phyloP scores from a whole-genome alignment of 1,140 invertebrate genomes.

The Penaeus vannamei region DNA sequence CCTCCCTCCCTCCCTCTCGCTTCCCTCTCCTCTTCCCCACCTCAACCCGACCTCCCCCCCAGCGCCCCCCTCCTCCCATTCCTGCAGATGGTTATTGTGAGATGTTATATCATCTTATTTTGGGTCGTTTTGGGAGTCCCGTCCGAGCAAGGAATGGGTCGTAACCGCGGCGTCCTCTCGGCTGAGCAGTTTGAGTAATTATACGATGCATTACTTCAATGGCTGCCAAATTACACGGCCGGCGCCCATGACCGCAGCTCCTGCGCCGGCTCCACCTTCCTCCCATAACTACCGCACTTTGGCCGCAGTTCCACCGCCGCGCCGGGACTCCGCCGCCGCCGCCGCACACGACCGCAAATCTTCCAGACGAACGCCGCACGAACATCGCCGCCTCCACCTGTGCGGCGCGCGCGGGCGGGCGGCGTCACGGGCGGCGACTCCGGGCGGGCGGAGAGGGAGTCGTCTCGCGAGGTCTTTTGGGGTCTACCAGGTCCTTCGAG shows the following conservation, averaged over 20 bases:
- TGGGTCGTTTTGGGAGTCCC: constrained; percentile 4
- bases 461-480: too few relatives aligned
- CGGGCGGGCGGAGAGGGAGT: too few relatives aligned
- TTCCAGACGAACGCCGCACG: too few relatives aligned
- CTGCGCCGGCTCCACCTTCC: constrained; percentile 12
- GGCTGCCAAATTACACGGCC: constrained; percentile 31
- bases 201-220: constrained; percentile 46
- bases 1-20: neutral
- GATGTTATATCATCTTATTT: constrained; percentile 44
- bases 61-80: neutral
- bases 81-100: neutral
- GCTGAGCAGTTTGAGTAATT: constrained; percentile 16
- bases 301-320: neutral
- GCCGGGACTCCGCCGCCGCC: neutral
- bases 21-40: neutral
- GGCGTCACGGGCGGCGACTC: too few relatives aligned
- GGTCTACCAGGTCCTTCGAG: too few relatives aligned
- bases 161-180: constrained; percentile 35
- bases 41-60: neutral
- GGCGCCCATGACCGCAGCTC: constrained; percentile 1
- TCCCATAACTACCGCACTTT: neutral
- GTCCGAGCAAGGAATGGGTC: constrained; percentile 1
- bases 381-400: too few relatives aligned
- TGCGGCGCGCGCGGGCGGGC: too few relatives aligned
- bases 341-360: neutral